These are phyloP conservation scores for Chloroclystis v-ata DNA, from an alignment of 2,888 invertebrate genomes.

Conservation along the genomic window DNA sequence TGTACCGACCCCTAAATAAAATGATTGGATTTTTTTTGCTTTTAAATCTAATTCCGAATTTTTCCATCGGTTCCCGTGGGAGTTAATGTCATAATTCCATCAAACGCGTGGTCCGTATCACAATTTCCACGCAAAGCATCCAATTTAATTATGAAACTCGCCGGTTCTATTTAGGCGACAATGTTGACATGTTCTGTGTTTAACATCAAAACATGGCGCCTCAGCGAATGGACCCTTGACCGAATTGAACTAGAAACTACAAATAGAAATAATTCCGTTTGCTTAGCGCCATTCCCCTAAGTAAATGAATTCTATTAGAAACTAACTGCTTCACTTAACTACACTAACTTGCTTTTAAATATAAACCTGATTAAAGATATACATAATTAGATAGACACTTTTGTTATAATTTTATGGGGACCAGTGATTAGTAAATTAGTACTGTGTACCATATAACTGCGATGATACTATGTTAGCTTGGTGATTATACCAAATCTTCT, in stretches of 20 bases:
- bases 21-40: background rate
- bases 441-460: no score
- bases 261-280: background rate
- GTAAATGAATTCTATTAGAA: no score
- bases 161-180: slow-evolving; percentile 32
- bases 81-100: slow-evolving; percentile 49
- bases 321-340: no score
- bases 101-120: slow-evolving; percentile 36
- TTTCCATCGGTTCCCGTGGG: slow-evolving; percentile 1
- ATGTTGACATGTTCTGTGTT: slow-evolving; percentile 20
- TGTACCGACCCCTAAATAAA: background rate
- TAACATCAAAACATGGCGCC: slow-evolving; percentile 1
- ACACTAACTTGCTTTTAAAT: no score
- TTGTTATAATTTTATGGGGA: no score
- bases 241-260: slow-evolving; percentile 1
- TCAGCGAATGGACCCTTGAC: background rate
- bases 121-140: slow-evolving; percentile 30
- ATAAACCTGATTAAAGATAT: no score
- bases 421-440: no score
- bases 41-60: background rate
- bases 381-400: no score
- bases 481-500: no score
- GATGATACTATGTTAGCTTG: no score
- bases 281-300: background rate
- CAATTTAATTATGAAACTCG: slow-evolving; percentile 57